Percentiles rank a stretch among this genome's conserved stretches.
phyloP scores from a whole-genome alignment of 2,113 vertebrate genomes.

The Columba livia region DNA sequence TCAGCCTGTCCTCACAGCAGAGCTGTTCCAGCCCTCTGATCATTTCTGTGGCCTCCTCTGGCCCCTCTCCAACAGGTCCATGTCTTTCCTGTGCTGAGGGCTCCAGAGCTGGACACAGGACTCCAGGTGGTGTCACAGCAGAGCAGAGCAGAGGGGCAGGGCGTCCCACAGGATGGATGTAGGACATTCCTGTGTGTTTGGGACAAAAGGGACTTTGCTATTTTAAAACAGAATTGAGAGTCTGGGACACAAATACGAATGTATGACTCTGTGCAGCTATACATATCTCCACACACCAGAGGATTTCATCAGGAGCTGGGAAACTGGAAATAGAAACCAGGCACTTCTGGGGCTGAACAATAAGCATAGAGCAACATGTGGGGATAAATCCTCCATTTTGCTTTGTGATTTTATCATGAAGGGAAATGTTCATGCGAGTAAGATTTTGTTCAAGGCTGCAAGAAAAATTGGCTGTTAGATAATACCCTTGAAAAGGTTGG shows the following conservation, averaged over 20 bases:
- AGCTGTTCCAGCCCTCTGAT: too few relatives aligned
- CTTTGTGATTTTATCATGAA: neutral
- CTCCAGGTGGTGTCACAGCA: too few relatives aligned
- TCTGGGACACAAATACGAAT: neutral
- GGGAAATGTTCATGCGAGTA: fast-evolving
- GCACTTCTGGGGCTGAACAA: neutral
- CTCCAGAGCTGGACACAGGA: too few relatives aligned
- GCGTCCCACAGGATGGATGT: neutral
- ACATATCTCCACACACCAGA: neutral
- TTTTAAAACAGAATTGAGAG: neutral
- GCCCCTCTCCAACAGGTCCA: too few relatives aligned
- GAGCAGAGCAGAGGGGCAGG: fast-evolving
- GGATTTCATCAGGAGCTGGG: neutral
- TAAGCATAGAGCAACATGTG: neutral
- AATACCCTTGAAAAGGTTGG: neutral
- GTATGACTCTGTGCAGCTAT: too few relatives aligned
- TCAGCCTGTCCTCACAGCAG: too few relatives aligned
- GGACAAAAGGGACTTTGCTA: neutral
- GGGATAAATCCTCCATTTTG: neutral
- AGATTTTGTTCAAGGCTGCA: neutral
- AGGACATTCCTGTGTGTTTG: fast-evolving
- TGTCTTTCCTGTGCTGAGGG: too few relatives aligned
- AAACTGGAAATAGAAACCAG: neutral
- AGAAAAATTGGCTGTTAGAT: neutral
- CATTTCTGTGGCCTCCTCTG: too few relatives aligned